A percentile compares a stretch with the other conserved stretches of the same genome.
Conservation (phyloP, 2,888 invertebrate genomes). For the Ochropleura leucogaster region DNA sequence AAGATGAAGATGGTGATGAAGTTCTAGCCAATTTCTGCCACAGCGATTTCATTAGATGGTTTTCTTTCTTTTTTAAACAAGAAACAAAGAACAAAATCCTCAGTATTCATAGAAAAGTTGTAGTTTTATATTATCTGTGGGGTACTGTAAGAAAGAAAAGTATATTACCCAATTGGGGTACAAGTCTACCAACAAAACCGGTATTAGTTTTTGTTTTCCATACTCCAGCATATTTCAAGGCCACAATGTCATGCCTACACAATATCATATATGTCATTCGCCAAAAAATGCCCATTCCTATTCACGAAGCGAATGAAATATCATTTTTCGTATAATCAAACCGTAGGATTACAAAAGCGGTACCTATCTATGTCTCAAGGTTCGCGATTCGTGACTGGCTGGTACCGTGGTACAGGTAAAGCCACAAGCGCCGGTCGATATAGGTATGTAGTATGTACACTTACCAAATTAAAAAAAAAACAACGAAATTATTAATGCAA, state of each 20-base stretch:
- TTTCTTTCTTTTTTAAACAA: neutral
- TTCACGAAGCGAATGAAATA: conserved; percentile 28
- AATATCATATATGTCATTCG: neutral
- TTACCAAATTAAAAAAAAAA: neutral
- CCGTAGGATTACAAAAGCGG: conserved; percentile 38
- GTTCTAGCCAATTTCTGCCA: neutral
- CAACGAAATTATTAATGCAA: neutral
- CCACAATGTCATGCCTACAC: conserved; percentile 1
- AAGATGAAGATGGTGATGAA: neutral
- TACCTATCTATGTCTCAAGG: conserved; percentile 36
- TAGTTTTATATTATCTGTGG: no score
- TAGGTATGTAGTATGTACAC: neutral
- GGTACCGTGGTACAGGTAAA: conserved; percentile 39
- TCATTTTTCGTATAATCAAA: conserved; percentile 42
- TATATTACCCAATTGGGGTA: neutral
- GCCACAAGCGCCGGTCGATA: neutral
- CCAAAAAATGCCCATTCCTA: conserved; percentile 30
- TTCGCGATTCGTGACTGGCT: conserved; percentile 56
- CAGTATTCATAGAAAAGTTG: no score
- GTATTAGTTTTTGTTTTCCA: neutral
- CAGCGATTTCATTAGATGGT: neutral
- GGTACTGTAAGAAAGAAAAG: neutral
- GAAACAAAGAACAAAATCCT: no score
- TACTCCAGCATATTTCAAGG: conserved; percentile 2
- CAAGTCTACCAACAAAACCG: neutral